Conservation (phyloP, 1,140 invertebrate genomes). For the Aphidius gifuensis region DNA sequence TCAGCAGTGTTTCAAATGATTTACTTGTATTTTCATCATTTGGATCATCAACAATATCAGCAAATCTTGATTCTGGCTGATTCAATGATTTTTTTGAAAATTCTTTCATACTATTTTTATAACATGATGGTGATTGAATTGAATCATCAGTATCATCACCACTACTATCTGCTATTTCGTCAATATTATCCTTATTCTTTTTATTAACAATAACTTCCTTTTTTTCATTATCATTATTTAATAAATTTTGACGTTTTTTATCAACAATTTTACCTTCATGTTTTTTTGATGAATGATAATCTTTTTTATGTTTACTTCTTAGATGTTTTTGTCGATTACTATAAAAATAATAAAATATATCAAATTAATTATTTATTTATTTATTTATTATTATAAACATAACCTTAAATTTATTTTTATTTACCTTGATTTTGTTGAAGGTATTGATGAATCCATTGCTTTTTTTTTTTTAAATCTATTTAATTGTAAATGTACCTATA, state of each 20-base stretch:
- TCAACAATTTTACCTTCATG: neutral
- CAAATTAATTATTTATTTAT: too few species aligned
- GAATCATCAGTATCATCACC: too few species aligned
- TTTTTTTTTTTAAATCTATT: too few species aligned
- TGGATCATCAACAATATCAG: conserved; percentile 20
- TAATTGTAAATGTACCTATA: too few species aligned
- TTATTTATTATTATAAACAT: too few species aligned
- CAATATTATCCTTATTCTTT: too few species aligned
- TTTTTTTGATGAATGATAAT: neutral
- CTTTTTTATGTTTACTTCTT: conserved; percentile 4
- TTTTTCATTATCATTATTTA: neutral
- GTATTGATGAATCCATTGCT: too few species aligned
- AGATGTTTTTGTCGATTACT: neutral
- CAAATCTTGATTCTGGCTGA: conserved; percentile 15
- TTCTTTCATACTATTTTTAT: neutral
- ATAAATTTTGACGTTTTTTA: neutral
- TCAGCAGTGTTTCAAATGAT: conserved; percentile 2
- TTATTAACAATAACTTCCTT: too few species aligned
- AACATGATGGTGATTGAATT: too few species aligned
- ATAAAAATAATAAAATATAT: neutral
- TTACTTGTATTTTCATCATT: neutral
- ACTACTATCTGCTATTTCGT: too few species aligned
- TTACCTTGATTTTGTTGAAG: too few species aligned
- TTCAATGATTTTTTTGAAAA: conserved; percentile 14
- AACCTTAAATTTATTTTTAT: too few species aligned